Evolutionary conservation across 2,797 vertebrate species (phyloP), one percentile per base, ranked within the genome.

Genomic region (Enteromius fasciolatus): DNA sequence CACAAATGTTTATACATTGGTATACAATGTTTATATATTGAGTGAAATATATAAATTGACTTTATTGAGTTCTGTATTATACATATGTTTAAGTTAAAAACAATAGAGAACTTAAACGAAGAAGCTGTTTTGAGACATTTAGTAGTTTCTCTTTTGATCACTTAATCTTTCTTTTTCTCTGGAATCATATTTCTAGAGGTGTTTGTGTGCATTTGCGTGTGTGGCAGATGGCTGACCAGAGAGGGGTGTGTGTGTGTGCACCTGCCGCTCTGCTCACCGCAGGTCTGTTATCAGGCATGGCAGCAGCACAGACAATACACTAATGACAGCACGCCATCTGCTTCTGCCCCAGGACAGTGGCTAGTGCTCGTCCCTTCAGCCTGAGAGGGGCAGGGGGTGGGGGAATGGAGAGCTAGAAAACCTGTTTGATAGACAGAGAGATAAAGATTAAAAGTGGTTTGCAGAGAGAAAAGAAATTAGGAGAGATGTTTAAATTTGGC

Each of bases 181-280:
- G 70, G 63, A 46, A 82, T 61, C 33, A 82, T 82, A 66, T 59
- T 66, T 33, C 74, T 86, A 31, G 14, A 59, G 33, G 84, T 66
- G 31, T 82, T 46, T 68, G 72, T 64, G 54, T 80, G 61, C 72
- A 36, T 79, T 25, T 70, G n/a, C 9, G 23, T 67, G 44, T 78
- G 88, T 89, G 88, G 93, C 94, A 94, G 93, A 93, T 93, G 94
- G 93, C 88, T 91, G 91, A 92, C 87, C 87, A 87, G 89, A 91
- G 90, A 78, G 31, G 76, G 17, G 36, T 46, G 66, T 80, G 57
- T 78, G 54, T 52, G 89, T 87, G 76, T 90, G 91, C 88, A 91
- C 92, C 93, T 94, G 92, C 92, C 85, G n/a, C 90, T 87, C 86
- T 79, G 87, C 90, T 90, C 89, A 86, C 48, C 70, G 48, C 12